Evolutionary conservation across 2,888 invertebrate genomes (phyloP), one percentile per base, ranked within the genome.

Genomic region (Parapristionchus giblindavisi): DNA sequence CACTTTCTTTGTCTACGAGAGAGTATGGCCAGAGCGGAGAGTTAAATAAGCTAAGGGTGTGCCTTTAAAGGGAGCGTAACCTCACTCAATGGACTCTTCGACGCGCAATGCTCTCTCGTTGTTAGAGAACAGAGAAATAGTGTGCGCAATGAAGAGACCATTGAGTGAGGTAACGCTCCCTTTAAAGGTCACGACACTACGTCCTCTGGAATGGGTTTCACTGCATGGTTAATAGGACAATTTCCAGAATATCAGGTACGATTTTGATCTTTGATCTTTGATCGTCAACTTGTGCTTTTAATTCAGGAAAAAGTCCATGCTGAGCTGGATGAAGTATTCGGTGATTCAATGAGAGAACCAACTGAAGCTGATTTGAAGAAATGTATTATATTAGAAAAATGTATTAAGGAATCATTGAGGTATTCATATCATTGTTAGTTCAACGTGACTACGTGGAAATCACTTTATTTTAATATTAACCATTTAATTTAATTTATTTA

Each of bases 151-250:
- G 17, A 17, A 17, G 17, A 14, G 17, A 8, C 8, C 43, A 21
- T 21, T 66, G 40, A 66, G 24, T 38, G 14, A 17, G 14, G n/a
- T 27, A 17, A 21, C 14, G 48, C 11, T 11, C 21, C 11, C n/a
- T 36, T 52, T 48, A 6, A n/a, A 78, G 83, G 89, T 27, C 89
- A 89, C 81, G 89, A 89, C 78, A 89, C 89, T 40, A 89, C 89
- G 11, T 88, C 89, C 1, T 87, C 88, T 52, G 88, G 88, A 1
- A 87, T 88, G 72, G 88, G 85, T 76, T 89, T 89, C 88, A 85
- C 88, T 11, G 77, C 87, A 11, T 88, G 88, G 81, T 82, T 88
- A 76, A 83, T 89, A 43, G 89, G 89, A 3, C 82, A 87, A 43
- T 78, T 89, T 78, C 88, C 87, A 0, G 87, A 89, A 1, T 84